A percentile compares a stretch with the other conserved stretches of the same genome.
These are phyloP conservation scores for Prunella himalayana DNA, from an alignment of 2,113 vertebrate genomes.

Conservation along the genomic window DNA sequence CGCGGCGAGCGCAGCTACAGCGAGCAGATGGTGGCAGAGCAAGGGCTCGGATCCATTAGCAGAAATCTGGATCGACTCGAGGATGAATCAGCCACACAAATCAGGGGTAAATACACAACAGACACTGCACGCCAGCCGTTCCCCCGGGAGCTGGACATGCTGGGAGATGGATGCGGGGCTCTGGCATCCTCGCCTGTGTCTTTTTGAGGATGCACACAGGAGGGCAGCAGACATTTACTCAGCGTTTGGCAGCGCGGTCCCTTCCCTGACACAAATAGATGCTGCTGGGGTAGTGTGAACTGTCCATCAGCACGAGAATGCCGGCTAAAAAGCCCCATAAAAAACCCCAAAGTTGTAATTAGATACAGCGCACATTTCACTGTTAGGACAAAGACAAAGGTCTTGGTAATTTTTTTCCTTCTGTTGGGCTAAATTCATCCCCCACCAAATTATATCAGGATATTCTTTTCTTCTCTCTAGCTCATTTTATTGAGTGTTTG, in stretches of 20 bases:
- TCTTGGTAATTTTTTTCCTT: neutral
- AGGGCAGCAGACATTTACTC: conserved; percentile 74
- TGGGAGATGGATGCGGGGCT: neutral
- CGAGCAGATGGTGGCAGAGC: neutral
- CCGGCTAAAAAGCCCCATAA: neutral
- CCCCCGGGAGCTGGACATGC: neutral
- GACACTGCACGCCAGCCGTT: neutral
- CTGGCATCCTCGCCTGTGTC: neutral
- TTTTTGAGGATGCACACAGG: conserved; percentile 64
- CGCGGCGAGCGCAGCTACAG: neutral
- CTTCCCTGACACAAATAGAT: neutral
- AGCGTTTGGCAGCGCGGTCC: neutral
- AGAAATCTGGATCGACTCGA: neutral
- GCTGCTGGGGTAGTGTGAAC: neutral
- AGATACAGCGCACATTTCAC: neutral
- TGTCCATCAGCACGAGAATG: neutral
- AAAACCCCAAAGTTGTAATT: neutral
- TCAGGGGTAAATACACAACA: neutral
- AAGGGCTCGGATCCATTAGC: neutral
- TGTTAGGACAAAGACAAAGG: neutral
- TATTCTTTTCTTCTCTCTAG: neutral
- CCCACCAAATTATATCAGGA: neutral
- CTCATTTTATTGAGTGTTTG: neutral
- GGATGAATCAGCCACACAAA: neutral
- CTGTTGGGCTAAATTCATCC: neutral